phyloP scores from a whole-genome alignment of 2,797 vertebrate genomes.

The Tinamus major region DNA sequence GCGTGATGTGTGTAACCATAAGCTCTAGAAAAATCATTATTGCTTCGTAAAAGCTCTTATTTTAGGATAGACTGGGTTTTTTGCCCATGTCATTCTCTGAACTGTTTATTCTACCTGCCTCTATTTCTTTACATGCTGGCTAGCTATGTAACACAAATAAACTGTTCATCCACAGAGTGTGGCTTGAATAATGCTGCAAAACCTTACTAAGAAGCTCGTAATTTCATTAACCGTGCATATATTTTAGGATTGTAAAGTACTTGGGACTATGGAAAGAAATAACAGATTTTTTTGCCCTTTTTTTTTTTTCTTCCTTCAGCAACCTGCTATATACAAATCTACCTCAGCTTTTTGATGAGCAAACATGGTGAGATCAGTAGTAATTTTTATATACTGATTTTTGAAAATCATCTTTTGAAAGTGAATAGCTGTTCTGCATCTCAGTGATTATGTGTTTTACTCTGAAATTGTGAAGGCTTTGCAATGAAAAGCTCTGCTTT shows the following conservation, averaged over 20 bases:
- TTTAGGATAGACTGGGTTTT: rapidly evolving
- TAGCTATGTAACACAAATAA: neutral
- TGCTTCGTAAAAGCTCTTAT: neutral
- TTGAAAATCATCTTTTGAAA: neutral
- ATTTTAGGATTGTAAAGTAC: neutral
- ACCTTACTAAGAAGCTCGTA: neutral
- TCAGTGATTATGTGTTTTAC: neutral
- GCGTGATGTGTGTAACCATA: neutral
- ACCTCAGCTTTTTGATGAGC: neutral
- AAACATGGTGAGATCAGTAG: conserved; percentile 60
- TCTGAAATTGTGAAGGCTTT: neutral
- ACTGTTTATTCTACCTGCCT: rapidly evolving
- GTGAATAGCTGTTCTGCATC: neutral
- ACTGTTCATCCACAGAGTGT: neutral
- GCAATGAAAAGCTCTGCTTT: neutral
- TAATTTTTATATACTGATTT: neutral
- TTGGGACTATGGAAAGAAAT: rapidly evolving
- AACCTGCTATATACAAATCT: neutral
- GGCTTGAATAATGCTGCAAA: neutral
- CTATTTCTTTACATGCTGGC: rapidly evolving
- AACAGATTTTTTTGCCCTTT: too few species aligned
- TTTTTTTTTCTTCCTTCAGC: neutral
- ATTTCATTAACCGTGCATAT: neutral
- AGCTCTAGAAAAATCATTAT: neutral
- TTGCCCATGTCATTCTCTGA: rapidly evolving